Evolutionary conservation across 2,888 invertebrate genomes (phyloP).

Genomic region (Lysandra bellargus): DNA sequence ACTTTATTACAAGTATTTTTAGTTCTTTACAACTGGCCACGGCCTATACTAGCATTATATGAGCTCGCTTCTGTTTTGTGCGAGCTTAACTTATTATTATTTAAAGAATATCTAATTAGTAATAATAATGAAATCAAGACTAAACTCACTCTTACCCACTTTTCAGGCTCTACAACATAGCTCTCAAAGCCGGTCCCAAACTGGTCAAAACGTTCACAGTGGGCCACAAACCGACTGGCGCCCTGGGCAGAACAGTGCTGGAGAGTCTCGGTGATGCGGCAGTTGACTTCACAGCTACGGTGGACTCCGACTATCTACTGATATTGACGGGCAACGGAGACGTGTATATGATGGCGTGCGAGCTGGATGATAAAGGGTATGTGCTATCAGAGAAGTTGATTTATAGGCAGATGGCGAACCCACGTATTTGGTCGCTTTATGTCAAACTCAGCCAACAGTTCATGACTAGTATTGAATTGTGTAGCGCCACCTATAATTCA

Average conservation of each 20-base stretch:
- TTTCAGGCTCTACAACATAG: constrained; percentile 75
- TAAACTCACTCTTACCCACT: not conserved
- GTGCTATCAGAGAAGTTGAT: constrained; percentile 21
- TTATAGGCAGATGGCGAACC: too few relatives aligned
- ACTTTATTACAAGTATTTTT: too few relatives aligned
- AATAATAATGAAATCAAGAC: not conserved
- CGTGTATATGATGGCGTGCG: constrained; percentile 81
- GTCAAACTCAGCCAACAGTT: too few relatives aligned
- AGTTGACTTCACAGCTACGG: constrained; percentile 87
- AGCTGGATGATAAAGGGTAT: constrained; percentile 60
- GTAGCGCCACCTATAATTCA: too few relatives aligned
- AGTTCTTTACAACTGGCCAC: too few relatives aligned
- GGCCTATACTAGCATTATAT: not conserved
- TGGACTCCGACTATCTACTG: constrained; percentile 75
- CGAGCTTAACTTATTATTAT: too few relatives aligned
- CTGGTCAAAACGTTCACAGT: constrained; percentile 62
- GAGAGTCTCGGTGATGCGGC: constrained; percentile 89
- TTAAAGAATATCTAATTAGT: not conserved
- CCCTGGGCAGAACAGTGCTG: constrained; percentile 67
- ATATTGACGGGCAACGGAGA: constrained; percentile 92
- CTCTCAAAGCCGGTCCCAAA: constrained; percentile 62
- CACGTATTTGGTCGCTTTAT: too few relatives aligned
- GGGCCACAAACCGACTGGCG: constrained; percentile 66
- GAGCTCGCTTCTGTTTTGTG: not conserved
- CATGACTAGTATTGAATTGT: too few relatives aligned